These are phyloP conservation scores for Anas georgica DNA, from an alignment of 2,797 vertebrate genomes.

Conservation along the genomic window DNA sequence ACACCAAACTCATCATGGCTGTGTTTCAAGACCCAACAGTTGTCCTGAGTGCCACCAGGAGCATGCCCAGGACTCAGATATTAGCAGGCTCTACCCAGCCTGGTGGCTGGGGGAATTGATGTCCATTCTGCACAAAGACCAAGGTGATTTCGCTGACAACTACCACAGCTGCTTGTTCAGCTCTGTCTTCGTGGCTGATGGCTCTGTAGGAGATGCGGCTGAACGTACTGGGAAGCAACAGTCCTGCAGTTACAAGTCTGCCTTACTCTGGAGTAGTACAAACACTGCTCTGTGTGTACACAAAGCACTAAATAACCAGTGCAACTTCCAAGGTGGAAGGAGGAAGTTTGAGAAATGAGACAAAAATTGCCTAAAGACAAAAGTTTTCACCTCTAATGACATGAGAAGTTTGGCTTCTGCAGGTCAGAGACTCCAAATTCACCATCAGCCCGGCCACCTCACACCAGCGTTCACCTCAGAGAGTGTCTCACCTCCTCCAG, in stretches of 20 bases:
- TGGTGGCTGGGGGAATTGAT: background rate
- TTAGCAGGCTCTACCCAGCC: background rate
- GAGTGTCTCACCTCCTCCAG: background rate
- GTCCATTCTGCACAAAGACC: background rate
- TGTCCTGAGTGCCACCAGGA: accelerated
- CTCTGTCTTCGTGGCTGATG: background rate
- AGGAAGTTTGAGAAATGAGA: too few relatives aligned
- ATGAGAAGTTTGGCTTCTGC: background rate
- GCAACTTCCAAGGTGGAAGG: too few relatives aligned
- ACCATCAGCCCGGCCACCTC: background rate
- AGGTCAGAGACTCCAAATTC: background rate
- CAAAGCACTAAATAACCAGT: too few relatives aligned
- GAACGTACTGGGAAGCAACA: background rate
- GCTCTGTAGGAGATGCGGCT: background rate
- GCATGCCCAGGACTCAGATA: accelerated
- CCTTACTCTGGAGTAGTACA: background rate
- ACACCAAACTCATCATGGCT: background rate
- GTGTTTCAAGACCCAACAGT: background rate
- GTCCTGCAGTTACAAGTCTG: background rate
- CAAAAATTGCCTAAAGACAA: too few relatives aligned
- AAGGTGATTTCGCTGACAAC: background rate
- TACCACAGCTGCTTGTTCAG: background rate
- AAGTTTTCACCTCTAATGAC: background rate
- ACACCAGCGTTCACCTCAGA: background rate
- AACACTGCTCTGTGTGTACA: too few relatives aligned